Evolutionary conservation across 2,888 invertebrate species (phyloP).

Genomic region (Allolobophora icterica): DNA sequence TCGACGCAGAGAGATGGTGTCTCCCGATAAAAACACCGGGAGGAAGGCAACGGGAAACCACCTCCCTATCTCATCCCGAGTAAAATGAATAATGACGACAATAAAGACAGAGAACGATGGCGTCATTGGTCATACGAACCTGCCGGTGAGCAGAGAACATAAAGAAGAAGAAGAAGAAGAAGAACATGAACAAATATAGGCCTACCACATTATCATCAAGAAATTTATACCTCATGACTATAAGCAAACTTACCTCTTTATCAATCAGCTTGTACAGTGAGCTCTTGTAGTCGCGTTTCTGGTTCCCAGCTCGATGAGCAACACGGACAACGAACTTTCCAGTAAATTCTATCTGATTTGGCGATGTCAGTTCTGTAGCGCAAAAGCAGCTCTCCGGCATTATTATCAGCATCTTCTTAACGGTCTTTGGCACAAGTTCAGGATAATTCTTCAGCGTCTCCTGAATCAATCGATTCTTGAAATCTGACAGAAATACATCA

Average conservation of each 20-base stretch:
- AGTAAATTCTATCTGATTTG: slow-evolving; percentile 21
- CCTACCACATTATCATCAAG: too few species aligned
- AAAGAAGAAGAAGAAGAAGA: too few species aligned
- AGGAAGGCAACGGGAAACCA: too few species aligned
- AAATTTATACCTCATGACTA: too few species aligned
- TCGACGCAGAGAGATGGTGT: too few species aligned
- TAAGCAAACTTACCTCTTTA: neutral
- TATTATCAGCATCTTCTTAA: slow-evolving; percentile 37
- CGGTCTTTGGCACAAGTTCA: neutral
- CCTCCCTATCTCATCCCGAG: too few species aligned
- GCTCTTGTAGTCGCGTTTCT: slow-evolving; percentile 39
- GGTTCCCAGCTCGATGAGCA: slow-evolving; percentile 36
- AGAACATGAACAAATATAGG: too few species aligned
- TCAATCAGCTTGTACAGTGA: slow-evolving; percentile 34
- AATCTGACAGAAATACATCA: neutral
- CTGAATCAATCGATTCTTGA: slow-evolving; percentile 3
- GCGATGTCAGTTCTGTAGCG: neutral
- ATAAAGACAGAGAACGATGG: too few species aligned
- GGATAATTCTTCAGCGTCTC: neutral
- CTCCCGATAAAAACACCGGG: too few species aligned
- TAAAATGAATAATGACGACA: too few species aligned
- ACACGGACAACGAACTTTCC: slow-evolving; percentile 29
- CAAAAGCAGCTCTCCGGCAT: slow-evolving; percentile 35
- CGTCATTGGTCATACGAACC: too few species aligned
- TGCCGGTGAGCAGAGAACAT: too few species aligned